These are phyloP conservation scores for Panorpa germanica DNA, from an alignment of 2,888 invertebrate genomes.

Conservation along the genomic window DNA sequence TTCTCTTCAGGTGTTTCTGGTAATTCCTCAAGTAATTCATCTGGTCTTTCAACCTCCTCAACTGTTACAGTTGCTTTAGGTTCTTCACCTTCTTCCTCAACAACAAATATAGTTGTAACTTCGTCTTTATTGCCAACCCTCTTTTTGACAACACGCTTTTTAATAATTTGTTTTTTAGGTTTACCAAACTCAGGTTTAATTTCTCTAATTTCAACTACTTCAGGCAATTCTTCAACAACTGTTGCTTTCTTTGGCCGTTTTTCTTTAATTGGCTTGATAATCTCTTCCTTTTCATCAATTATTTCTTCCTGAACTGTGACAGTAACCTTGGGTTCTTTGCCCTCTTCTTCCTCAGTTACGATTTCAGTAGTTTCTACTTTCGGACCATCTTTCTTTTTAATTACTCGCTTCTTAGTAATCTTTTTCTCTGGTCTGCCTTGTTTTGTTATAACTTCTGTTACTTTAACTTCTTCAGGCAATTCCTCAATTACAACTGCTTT, in stretches of 20 bases:
- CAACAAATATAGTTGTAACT: constrained; percentile 14
- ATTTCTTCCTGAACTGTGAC: constrained; percentile 14
- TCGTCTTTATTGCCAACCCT: constrained; percentile 16
- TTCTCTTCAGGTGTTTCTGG: constrained; percentile 12
- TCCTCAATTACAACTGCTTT: constrained; percentile 10
- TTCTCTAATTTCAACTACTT: constrained; percentile 20
- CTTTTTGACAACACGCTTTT: constrained; percentile 20
- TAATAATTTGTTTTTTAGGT: constrained; percentile 17
- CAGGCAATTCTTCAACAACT: constrained; percentile 18
- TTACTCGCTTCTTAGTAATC: constrained; percentile 16
- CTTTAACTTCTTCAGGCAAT: constrained; percentile 19
- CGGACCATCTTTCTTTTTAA: constrained; percentile 13
- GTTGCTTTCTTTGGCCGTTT: constrained; percentile 17
- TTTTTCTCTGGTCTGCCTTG: constrained; percentile 14
- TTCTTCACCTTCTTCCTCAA: constrained; percentile 16
- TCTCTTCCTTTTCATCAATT: constrained; percentile 12
- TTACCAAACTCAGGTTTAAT: constrained; percentile 18
- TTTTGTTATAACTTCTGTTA: constrained; percentile 18
- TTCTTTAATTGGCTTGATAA: constrained; percentile 20
- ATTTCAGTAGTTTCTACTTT: constrained; percentile 16
- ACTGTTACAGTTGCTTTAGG: constrained; percentile 14
- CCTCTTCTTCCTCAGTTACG: constrained; percentile 19
- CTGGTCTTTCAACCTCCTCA: constrained; percentile 12
- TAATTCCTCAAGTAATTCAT: constrained; percentile 13
- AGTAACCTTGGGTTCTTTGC: constrained; percentile 18